phyloP scores from a whole-genome alignment of 2,113 vertebrate species.

The Diadophis punctatus region DNA sequence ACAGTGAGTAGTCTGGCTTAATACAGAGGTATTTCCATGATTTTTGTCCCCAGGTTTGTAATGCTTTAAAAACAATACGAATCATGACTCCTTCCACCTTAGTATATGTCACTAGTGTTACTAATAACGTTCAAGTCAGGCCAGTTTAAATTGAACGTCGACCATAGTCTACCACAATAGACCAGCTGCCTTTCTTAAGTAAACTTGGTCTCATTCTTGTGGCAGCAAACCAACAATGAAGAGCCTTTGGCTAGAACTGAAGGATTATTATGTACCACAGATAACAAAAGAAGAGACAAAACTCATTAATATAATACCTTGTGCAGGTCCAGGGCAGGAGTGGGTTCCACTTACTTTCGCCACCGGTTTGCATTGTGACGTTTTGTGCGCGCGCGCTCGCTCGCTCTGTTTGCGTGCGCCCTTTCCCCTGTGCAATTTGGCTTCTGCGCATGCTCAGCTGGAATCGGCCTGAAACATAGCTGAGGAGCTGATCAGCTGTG shows the following conservation, averaged over 20 bases:
- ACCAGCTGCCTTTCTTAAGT: neutral
- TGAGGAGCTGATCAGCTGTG: too few relatives aligned
- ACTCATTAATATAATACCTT: neutral
- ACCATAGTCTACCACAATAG: neutral
- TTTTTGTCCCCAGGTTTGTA: neutral
- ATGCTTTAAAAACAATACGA: neutral
- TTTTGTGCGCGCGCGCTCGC: too few relatives aligned
- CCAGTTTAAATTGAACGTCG: neutral
- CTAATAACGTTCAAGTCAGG: neutral
- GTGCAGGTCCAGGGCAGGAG: neutral
- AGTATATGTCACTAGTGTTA: neutral
- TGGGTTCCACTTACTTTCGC: too few relatives aligned
- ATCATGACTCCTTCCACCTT: neutral
- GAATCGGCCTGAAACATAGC: too few relatives aligned
- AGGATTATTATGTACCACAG: too few relatives aligned
- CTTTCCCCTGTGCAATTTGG: too few relatives aligned
- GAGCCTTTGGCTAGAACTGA: neutral
- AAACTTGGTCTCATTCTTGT: neutral
- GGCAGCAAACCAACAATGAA: neutral
- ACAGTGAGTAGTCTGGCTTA: neutral
- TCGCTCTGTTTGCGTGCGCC: too few relatives aligned
- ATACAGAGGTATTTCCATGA: neutral
- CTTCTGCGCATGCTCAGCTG: too few relatives aligned
- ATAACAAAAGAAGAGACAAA: neutral
- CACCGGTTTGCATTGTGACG: too few relatives aligned